phyloP scores from a whole-genome alignment of 2,113 vertebrate genomes.

The Hippocampus zosterae region DNA sequence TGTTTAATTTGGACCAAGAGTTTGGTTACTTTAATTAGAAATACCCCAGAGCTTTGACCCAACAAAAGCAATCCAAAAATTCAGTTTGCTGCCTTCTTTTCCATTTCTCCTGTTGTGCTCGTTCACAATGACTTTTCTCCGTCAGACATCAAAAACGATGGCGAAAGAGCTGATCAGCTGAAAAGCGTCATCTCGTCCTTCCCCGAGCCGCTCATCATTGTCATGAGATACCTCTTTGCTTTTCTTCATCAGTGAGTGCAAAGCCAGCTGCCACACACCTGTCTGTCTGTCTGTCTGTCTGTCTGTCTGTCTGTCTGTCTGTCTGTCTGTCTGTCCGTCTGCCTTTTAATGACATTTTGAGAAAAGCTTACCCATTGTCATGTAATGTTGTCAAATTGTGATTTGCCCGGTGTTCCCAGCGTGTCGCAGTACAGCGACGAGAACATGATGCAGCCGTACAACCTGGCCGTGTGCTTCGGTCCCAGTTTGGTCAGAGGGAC shows the following conservation, averaged over 20 bases:
- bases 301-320: background rate
- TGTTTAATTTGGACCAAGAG: no score
- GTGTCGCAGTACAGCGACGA: constrained; percentile 84
- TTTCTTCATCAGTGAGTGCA: constrained; percentile 87
- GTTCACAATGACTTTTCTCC: background rate
- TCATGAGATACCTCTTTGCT: constrained; percentile 87
- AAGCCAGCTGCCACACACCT: background rate
- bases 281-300: background rate
- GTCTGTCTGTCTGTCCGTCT: background rate
- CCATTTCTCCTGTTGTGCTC: background rate
- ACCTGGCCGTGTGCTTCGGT: constrained; percentile 85
- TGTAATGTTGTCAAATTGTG: no score
- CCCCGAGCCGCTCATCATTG: constrained; percentile 68
- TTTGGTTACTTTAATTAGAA: no score
- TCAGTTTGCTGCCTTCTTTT: background rate
- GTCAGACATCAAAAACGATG: constrained; percentile 71
- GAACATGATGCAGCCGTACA: constrained; percentile 90
- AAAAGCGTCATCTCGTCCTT: constrained; percentile 70
- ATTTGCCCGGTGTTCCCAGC: constrained; percentile 45
- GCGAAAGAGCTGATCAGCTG: constrained; percentile 66
- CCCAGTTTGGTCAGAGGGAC: constrained; percentile 76
- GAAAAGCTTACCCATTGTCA: background rate
- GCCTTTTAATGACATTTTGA: background rate
- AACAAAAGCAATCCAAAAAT: no score
- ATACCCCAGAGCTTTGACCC: no score